Conservation (phyloP, 2,888 invertebrate species). For the Torymus tubicola region DNA sequence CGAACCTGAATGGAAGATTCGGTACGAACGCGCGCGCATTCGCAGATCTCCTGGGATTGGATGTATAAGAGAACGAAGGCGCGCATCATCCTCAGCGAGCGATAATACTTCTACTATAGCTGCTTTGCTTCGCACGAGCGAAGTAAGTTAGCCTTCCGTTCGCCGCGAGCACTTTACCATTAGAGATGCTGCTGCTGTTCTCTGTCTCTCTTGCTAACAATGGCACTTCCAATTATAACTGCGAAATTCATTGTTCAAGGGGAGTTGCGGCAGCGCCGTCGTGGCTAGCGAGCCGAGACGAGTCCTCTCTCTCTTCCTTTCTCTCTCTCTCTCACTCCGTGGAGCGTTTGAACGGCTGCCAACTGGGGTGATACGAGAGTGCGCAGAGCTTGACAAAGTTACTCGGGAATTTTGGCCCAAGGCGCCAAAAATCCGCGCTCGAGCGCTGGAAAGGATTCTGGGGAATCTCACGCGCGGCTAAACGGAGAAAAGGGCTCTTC, state of each 20-base stretch:
- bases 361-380: slow-evolving; percentile 62
- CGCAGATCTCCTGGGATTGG: not conserved
- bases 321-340: no score
- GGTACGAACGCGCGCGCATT: no score
- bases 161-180: slow-evolving; percentile 22
- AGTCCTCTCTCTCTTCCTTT: slow-evolving; percentile 18
- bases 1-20: no score
- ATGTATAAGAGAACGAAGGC: not conserved
- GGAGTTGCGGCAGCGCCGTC: slow-evolving; percentile 20
- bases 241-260: slow-evolving; percentile 71
- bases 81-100: not conserved
- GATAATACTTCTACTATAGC: slow-evolving; percentile 13
- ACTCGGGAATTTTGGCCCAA: slow-evolving; percentile 52
- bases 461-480: slow-evolving; percentile 56
- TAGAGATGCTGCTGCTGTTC: slow-evolving; percentile 4
- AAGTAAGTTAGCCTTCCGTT: slow-evolving; percentile 24
- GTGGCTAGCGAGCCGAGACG: slow-evolving; percentile 17
- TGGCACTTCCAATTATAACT: slow-evolving; percentile 73
- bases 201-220: slow-evolving; percentile 61
- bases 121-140: slow-evolving; percentile 13
- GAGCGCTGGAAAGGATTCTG: slow-evolving; percentile 31
- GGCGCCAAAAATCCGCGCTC: slow-evolving; percentile 64
- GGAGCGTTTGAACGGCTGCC: slow-evolving; percentile 66
- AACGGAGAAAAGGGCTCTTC: slow-evolving; percentile 27
- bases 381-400: slow-evolving; percentile 55